Conservation (phyloP, 2,113 vertebrate species). For the Hyperopisus bebe region DNA sequence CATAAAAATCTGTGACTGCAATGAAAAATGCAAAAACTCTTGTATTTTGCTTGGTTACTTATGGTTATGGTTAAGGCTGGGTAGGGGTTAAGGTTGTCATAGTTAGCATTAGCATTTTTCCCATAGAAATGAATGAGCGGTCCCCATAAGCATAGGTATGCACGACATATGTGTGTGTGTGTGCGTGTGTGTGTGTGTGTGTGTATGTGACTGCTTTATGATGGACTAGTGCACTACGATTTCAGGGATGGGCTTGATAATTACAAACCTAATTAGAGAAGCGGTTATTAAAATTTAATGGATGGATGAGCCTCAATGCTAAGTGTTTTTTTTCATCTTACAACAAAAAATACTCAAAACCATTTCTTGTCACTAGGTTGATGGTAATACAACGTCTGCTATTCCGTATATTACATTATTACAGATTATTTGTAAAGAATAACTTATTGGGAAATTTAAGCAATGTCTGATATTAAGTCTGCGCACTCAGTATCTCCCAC, state of each 20-base stretch:
- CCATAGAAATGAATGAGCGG: background rate
- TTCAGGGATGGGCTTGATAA: background rate
- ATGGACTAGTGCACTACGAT: background rate
- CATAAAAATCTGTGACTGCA: background rate
- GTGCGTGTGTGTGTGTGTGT: background rate
- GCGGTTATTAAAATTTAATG: background rate
- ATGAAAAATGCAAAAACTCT: background rate
- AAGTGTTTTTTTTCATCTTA: background rate
- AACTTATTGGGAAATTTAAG: conserved; percentile 32
- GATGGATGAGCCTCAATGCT: background rate
- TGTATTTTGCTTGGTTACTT: background rate
- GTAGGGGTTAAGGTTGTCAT: background rate
- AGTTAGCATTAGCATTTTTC: background rate
- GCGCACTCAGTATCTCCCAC: background rate
- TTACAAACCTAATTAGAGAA: background rate
- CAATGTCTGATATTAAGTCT: conserved; percentile 27
- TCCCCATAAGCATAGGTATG: background rate
- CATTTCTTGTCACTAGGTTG: background rate
- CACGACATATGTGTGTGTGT: background rate
- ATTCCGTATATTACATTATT: background rate
- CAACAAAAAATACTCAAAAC: background rate
- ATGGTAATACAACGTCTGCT: background rate
- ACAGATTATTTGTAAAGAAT: background rate
- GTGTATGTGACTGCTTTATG: background rate
- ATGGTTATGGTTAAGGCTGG: background rate